Evolutionary conservation across 1,140 invertebrate species (phyloP), one percentile per base, ranked within the genome.

Genomic region (Bombus superbus): DNA sequence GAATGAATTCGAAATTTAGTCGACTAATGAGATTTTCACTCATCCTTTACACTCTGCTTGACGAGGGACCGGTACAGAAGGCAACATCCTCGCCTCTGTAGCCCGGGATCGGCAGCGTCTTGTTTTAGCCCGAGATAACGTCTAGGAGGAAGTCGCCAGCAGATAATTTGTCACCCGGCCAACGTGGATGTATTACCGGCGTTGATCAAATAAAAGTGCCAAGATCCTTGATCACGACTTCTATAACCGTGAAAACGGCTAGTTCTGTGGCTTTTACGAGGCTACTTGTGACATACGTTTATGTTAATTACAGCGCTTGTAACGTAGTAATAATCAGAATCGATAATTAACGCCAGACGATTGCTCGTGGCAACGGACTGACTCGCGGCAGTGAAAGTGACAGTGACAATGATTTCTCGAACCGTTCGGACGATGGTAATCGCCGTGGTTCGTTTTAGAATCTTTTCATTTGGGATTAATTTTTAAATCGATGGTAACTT

Each of bases 131-230:
- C 42, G 69, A 79, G 90, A 90, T 90, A 90, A 81, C 53, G 82
- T 81, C 80, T 89, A 80, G 78, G 81, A 80, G 78, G 81, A 91
- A 91, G 79, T 86, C 78, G 81, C 83, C 89, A 79, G 76, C 57
- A 76, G 83, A 91, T 77, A 90, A 91, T 91, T 91, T 91, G 86
- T 91, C 89, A 91, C 73, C 18, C 47, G 32, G 3, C 9, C 47
- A 77, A 83, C 88, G 85, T 81, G 77, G 81, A 91, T 84, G 73
- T 80, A 85, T 83, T 68, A 68, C 77, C 62, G 22, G 38, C 4
- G 57, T n/a, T 32, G 57, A 11, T 69, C 47, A 75, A 85, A 80
- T 69, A 71, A 86, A 88, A 75, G 87, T 71, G 85, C 11, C 44
- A 78, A 40, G 40, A 75, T 10, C 78, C 74, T 72, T n/a, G 78